Percentiles rank a stretch among this genome's conserved stretches.
These are phyloP conservation scores for Monopterus albus DNA, from an alignment of 2,113 vertebrate genomes.

Conservation along the genomic window DNA sequence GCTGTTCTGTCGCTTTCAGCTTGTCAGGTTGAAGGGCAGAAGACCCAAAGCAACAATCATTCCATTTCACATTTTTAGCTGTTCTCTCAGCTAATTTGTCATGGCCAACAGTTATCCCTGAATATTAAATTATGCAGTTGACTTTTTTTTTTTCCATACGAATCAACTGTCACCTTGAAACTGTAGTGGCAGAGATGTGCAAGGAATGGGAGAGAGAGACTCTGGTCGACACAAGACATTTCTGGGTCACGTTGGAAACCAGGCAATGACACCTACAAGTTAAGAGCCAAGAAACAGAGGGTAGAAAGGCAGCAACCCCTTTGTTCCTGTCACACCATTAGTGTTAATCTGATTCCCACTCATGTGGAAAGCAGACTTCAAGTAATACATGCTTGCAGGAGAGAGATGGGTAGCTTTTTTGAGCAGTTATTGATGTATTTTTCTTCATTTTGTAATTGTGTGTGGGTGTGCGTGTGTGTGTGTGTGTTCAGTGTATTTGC, in stretches of 20 bases:
- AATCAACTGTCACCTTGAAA: slow-evolving; percentile 70
- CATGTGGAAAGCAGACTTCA: slow-evolving; percentile 56
- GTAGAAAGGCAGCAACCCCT: slow-evolving; percentile 49
- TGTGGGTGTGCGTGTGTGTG: slow-evolving; percentile 9
- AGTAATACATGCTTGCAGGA: slow-evolving; percentile 51
- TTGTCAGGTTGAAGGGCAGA: slow-evolving; percentile 59
- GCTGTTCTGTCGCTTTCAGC: slow-evolving; percentile 50
- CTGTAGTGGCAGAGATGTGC: slow-evolving; percentile 41
- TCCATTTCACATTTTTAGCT: slow-evolving; percentile 42
- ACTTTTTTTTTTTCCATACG: slow-evolving; percentile 65
- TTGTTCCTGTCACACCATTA: slow-evolving; percentile 64
- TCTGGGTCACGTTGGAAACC: slow-evolving; percentile 67
- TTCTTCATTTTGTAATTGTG: slow-evolving; percentile 51
- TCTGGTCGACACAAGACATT: slow-evolving; percentile 63
- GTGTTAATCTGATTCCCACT: slow-evolving; percentile 52
- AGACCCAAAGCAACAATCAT: slow-evolving; percentile 60
- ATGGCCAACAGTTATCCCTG: slow-evolving; percentile 63
- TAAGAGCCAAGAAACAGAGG: slow-evolving; percentile 41
- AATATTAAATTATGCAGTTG: slow-evolving; percentile 75
- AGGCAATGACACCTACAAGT: slow-evolving; percentile 34
- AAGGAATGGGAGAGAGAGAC: slow-evolving; percentile 11
- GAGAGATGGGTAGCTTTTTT: slow-evolving; percentile 56
- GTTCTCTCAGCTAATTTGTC: slow-evolving; percentile 68
- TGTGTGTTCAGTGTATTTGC: slow-evolving; percentile 51
- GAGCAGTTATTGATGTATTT: slow-evolving; percentile 63